Conservation (phyloP, 2,888 invertebrate genomes). For the Nesidiocoris tenuis region DNA sequence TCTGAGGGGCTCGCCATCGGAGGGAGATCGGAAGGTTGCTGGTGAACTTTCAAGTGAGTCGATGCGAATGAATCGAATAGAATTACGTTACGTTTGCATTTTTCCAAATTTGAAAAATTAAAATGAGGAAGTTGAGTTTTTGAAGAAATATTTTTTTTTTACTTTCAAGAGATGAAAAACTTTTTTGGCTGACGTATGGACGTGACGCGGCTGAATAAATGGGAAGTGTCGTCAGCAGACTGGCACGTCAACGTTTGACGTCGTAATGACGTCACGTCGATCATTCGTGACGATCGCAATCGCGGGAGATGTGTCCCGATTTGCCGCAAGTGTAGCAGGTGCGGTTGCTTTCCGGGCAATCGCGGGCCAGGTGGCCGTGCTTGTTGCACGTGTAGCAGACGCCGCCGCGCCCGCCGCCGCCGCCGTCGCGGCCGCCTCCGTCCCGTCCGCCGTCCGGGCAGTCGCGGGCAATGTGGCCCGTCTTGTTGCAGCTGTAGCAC, state of each 20-base stretch:
- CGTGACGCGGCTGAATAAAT: neutral
- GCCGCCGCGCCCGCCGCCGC: slow-evolving; percentile 65
- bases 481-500: slow-evolving; percentile 68
- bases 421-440: slow-evolving; percentile 61
- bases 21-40: too few species aligned
- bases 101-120: too few species aligned
- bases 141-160: neutral
- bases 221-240: neutral
- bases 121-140: neutral
- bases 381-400: slow-evolving; percentile 68
- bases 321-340: slow-evolving; percentile 93
- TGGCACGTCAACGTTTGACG: neutral
- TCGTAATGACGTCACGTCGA: neutral
- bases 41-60: too few species aligned
- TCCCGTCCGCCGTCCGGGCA: slow-evolving; percentile 58
- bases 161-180: neutral
- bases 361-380: slow-evolving; percentile 69
- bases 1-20: too few species aligned
- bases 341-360: slow-evolving; percentile 65
- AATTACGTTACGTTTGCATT: too few species aligned
- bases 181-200: neutral
- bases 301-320: slow-evolving; percentile 85
- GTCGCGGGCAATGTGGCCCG: slow-evolving; percentile 69
- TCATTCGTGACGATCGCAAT: slow-evolving; percentile 62
- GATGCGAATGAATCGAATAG: too few species aligned